phyloP scores from a whole-genome alignment of 2,113 vertebrate species.

The Tragelaphus buxtoni region DNA sequence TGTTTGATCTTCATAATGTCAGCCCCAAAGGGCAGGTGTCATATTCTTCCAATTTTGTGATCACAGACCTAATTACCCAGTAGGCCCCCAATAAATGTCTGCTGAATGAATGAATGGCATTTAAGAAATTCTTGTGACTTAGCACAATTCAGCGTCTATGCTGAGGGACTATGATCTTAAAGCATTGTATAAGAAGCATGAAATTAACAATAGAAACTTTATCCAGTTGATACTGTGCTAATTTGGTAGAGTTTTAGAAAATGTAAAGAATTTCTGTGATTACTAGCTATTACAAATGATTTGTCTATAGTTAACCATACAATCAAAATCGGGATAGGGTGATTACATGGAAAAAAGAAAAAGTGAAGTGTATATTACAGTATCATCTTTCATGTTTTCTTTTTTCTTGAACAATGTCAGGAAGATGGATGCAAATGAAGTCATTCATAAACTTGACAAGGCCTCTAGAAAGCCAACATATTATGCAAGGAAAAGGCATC shows the following conservation, averaged over 20 bases:
- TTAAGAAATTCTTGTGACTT: slow-evolving; percentile 51
- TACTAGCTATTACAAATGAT: neutral
- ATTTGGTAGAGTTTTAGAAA: neutral
- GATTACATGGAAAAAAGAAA: neutral
- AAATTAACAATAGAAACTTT: neutral
- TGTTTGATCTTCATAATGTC: slow-evolving; percentile 28
- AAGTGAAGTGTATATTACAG: slow-evolving; percentile 7
- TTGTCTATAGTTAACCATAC: neutral
- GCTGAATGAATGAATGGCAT: slow-evolving; percentile 45
- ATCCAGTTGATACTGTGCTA: neutral
- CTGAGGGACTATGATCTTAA: neutral
- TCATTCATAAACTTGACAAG: neutral
- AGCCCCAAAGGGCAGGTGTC: slow-evolving; percentile 53
- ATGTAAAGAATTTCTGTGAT: slow-evolving; percentile 22
- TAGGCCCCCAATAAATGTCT: slow-evolving; percentile 30
- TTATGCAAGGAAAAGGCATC: neutral
- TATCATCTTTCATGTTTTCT: slow-evolving; percentile 23
- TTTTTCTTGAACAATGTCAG: slow-evolving; percentile 18
- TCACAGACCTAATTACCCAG: slow-evolving; percentile 49
- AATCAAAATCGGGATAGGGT: slow-evolving; percentile 12
- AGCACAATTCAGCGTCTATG: neutral
- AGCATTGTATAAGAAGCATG: neutral
- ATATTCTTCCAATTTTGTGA: slow-evolving; percentile 53
- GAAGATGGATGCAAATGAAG: slow-evolving; percentile 5
- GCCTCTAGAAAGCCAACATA: neutral